Base-by-base conservation (phyloP, 2,888 invertebrate genomes). In the Macrostomum cliftonense region DNA sequence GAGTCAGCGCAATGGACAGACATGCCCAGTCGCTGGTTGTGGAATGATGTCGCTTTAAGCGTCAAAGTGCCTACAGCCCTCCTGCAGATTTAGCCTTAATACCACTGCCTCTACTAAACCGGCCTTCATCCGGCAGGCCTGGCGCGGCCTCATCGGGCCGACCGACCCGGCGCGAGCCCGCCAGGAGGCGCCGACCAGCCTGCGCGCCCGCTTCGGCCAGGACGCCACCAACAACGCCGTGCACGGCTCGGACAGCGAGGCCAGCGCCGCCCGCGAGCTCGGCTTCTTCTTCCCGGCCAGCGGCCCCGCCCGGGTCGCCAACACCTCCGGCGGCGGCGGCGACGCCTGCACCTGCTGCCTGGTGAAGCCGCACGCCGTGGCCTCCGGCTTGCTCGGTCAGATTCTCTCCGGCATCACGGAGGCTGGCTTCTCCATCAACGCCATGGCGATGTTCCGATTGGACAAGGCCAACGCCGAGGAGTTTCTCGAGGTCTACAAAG, bases 401-500 rank as follows among this genome's bases (percentile, higher is more conserved):
- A 81, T 86, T 1, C 71, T 88, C 17, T 74, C 76, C 47, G 77
- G 77, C 36, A 84, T 89, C 44, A 76, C 77, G 52, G 78, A 79
- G n/a, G 77, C 78, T 49, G 80, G 81, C 1, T 89, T 82, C 61
- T 74, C 77, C 43, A 77, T 91, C 42, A 79, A 81, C 0, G 85
- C 83, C 0, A 72, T 88, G 53, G 79, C 82, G 67, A 61, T 68
- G 63, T 77, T 81, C 57, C 74, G 79, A 52, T 74, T 91, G 58
- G 83, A 82, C 58, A 78, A 79, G 53, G 76, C 79, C 1, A 83
- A 86, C 66, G 84, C 85, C 5, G 83, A 84, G 59, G 87, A 89
- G 66, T 89, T 89, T 71, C 79, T 82, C 62, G 88, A 89, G 72
- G 81, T 89, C 2, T 91, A 91, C 68, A 84, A 84, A 65, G 87